phyloP scores from a whole-genome alignment of 2,113 vertebrate species.

The Machaerirhynchus nigripectus region DNA sequence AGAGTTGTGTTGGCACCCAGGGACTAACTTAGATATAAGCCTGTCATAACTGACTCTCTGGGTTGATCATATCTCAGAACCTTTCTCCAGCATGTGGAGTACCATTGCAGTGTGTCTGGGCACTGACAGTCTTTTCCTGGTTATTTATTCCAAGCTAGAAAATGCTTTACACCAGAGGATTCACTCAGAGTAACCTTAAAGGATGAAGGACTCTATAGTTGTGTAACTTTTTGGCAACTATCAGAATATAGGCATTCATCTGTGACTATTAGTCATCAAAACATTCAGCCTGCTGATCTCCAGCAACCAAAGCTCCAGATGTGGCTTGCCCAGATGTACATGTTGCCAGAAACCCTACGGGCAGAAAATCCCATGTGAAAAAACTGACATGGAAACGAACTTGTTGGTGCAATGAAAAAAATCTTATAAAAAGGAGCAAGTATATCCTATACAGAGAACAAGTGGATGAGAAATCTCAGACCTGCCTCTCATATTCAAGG shows the following conservation, averaged over 20 bases:
- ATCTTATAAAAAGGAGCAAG: not conserved
- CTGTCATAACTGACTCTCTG: not conserved
- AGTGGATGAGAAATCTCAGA: not conserved
- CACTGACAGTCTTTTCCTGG: not conserved
- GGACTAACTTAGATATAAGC: not conserved
- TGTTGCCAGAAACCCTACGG: not conserved
- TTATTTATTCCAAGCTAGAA: not conserved
- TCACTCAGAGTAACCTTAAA: not conserved
- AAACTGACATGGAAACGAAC: not conserved
- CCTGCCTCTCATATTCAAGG: not conserved
- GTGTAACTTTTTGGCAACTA: not conserved
- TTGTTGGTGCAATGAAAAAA: not conserved
- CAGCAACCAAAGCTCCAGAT: not conserved
- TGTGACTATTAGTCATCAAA: conserved; percentile 37
- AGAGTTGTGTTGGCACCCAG: not conserved
- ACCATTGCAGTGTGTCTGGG: not conserved
- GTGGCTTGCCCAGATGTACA: not conserved
- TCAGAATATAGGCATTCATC: not conserved
- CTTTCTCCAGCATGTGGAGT: not conserved
- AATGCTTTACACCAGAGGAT: not conserved
- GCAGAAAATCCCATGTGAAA: not conserved
- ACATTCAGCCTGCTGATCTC: not conserved
- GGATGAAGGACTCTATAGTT: not conserved
- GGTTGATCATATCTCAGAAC: not conserved
- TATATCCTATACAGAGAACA: not conserved